Percentiles rank a stretch among this genome's conserved stretches.
Evolutionary conservation across 2,888 invertebrate genomes (phyloP).

Genomic region (Temnothorax unifasciatus): DNA sequence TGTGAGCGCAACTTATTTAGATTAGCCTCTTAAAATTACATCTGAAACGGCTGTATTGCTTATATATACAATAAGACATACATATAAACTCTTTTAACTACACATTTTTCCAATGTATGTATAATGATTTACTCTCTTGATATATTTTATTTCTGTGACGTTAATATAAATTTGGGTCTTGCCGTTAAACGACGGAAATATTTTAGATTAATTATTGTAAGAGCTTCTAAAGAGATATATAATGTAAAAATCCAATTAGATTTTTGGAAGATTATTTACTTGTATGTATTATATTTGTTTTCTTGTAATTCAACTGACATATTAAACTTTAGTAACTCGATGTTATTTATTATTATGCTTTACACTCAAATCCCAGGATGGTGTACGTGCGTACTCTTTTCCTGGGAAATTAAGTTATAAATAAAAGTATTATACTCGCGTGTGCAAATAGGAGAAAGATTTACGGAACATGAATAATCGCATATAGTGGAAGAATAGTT

Average conservation of each 20-base stretch:
- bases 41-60: slow-evolving; percentile 30
- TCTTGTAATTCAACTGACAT: not conserved
- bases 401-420: slow-evolving; percentile 21
- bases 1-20: slow-evolving; percentile 61
- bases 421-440: slow-evolving; percentile 24
- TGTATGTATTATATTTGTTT: not conserved
- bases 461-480: slow-evolving; percentile 29
- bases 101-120: not conserved
- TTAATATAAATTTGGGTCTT: not conserved
- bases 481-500: slow-evolving; percentile 13
- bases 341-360: slow-evolving; percentile 14
- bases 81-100: not conserved
- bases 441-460: slow-evolving; percentile 22
- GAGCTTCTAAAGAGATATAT: not conserved
- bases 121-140: not conserved
- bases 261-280: not conserved
- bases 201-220: slow-evolving; percentile 1
- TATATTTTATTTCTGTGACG: slow-evolving; percentile 18
- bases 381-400: not conserved
- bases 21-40: slow-evolving; percentile 63
- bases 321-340: slow-evolving; percentile 2
- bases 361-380: not conserved
- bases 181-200: not conserved
- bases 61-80: slow-evolving; percentile 11
- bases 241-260: not conserved